Base-by-base conservation (phyloP, 2,888 invertebrate genomes). In the Thera britannica region DNA sequence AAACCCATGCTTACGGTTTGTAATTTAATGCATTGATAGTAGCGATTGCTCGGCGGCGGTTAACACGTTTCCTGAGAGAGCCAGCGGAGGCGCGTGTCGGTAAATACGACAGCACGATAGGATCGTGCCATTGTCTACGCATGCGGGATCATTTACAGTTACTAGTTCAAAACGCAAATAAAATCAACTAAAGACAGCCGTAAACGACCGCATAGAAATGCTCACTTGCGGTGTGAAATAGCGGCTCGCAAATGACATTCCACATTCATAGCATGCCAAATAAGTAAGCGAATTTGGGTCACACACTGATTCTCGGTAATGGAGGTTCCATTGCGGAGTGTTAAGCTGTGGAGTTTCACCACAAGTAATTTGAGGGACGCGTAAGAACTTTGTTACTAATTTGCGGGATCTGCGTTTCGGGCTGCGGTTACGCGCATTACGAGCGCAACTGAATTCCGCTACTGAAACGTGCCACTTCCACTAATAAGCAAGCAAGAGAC, bases 161-260 rank as follows among this genome's bases (percentile, higher is more conserved):
- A 82, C 78, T 79, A 72, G 77, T 76, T 79, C 77, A 77, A 79
- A 83, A 83, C 75, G 79, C 84, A 87, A 85, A 87, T 85, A 85
- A 86, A 86, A 83, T 82, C 84, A 82, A 79, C 77, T 76, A 82
- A 84, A 84, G 77, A 84, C 79, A 79, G 78, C 77, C 77, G 80
- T 83, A 81, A 83, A 84, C 77, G 77, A 84, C 83, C 83, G 79
- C 84, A 83, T 80, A 80, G 79, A 80, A 79, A 79, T 77, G 80
- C 77, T 84, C 79, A 78, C 80, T 85, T 90, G 90, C 87, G 89
- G 90, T 89, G 83, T 78, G 77, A 83, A 85, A 85, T 90, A 89
- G 90, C 88, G 86, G 87, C 81, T 77, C 82, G 77, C 84, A 88
- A 91, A 90, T 90, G 87, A 84, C 89, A 89, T 89, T 88, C 88